Conservation (phyloP, 2,888 invertebrate genomes). For the Acanthosoma haemorrhoidale region DNA sequence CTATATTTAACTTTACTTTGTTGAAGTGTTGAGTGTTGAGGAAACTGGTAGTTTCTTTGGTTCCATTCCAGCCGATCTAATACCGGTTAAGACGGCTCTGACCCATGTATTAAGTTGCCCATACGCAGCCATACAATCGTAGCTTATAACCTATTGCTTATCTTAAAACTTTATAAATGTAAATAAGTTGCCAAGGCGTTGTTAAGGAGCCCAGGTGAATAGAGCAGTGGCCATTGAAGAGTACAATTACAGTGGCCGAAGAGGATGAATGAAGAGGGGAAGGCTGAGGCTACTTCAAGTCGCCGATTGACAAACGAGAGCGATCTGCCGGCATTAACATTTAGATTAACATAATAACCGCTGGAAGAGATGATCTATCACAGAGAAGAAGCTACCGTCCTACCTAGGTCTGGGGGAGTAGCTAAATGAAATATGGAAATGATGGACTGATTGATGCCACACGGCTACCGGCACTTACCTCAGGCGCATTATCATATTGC, state of each 20-base stretch:
- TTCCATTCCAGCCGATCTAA: no score
- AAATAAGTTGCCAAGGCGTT: no score
- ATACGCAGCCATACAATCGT: no score
- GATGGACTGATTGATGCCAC: slow-evolving; percentile 32
- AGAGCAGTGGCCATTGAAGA: background rate
- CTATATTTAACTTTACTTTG: no score
- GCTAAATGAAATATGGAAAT: slow-evolving; percentile 39
- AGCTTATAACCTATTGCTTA: no score
- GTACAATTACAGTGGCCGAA: background rate
- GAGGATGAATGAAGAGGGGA: background rate
- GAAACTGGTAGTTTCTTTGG: no score
- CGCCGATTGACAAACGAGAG: slow-evolving; percentile 25
- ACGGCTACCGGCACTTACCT: slow-evolving; percentile 37
- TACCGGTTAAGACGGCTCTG: no score
- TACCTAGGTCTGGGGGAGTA: background rate
- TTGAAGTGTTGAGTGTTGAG: no score
- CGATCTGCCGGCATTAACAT: slow-evolving; percentile 35
- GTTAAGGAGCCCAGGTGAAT: background rate
- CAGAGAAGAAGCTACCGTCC: background rate
- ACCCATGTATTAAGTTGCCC: no score
- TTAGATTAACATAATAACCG: slow-evolving; percentile 39
- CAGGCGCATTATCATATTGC: slow-evolving; percentile 39
- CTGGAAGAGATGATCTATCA: slow-evolving; percentile 1
- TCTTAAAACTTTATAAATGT: no score
- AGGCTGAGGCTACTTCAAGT: background rate